phyloP scores from a whole-genome alignment of 1,140 invertebrate genomes.

The Maconellicoccus hirsutus region DNA sequence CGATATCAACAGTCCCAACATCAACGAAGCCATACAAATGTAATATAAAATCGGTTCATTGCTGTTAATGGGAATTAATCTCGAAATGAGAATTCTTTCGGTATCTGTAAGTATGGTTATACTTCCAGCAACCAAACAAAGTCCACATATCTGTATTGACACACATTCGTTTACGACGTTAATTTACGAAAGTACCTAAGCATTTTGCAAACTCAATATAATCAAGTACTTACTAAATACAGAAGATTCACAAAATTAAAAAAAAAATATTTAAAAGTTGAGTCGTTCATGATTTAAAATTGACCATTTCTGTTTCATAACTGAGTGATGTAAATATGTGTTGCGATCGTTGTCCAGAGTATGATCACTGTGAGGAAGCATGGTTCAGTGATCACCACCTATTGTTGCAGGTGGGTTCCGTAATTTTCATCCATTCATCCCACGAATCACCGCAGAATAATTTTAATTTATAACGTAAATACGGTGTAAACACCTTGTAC shows the following conservation, averaged over 20 bases:
- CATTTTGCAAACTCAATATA: neutral
- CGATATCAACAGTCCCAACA: slow-evolving; percentile 50
- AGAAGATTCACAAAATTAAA: neutral
- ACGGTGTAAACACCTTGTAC: neutral
- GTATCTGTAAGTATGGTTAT: slow-evolving; percentile 31
- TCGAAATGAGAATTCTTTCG: slow-evolving; percentile 31
- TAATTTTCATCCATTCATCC: slow-evolving; percentile 13
- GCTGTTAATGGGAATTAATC: slow-evolving; percentile 43
- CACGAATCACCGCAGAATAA: neutral
- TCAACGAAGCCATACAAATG: slow-evolving; percentile 49
- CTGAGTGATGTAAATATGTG: neutral
- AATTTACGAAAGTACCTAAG: neutral
- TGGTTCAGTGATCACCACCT: slow-evolving; percentile 14
- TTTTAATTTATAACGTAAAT: neutral
- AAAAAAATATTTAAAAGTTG: slow-evolving; percentile 12
- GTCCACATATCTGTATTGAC: slow-evolving; percentile 31
- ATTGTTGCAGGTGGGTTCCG: slow-evolving; percentile 18
- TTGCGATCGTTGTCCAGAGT: neutral
- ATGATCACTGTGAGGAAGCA: slow-evolving; percentile 3
- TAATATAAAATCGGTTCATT: slow-evolving; percentile 65
- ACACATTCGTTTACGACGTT: neutral
- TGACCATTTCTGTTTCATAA: neutral
- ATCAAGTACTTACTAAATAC: neutral
- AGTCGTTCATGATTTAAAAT: slow-evolving; percentile 10
- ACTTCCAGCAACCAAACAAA: slow-evolving; percentile 31